Percentiles rank a stretch among this genome's conserved stretches.
phyloP scores from a whole-genome alignment of 2,888 invertebrate species.

The Pocota personata region DNA sequence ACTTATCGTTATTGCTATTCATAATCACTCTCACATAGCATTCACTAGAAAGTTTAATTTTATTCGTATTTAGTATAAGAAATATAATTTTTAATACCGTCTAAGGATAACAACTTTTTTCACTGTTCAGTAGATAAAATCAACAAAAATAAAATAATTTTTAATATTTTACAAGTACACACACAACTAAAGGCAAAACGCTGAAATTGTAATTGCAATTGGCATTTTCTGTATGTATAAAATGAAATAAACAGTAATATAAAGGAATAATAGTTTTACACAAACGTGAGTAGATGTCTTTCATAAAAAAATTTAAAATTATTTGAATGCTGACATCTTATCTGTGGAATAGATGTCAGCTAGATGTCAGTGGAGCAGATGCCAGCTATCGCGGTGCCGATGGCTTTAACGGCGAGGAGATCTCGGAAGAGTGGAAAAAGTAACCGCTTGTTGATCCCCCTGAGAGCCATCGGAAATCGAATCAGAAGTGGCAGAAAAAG shows the following conservation, averaged over 20 bases:
- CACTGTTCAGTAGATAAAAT: constrained; percentile 67
- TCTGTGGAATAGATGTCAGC: too few species aligned
- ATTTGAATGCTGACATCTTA: too few species aligned
- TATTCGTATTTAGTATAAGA: constrained; percentile 47
- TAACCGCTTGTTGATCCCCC: too few species aligned
- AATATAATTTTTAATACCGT: constrained; percentile 19
- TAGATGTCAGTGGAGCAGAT: too few species aligned
- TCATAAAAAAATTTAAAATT: too few species aligned
- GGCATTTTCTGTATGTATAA: constrained; percentile 50
- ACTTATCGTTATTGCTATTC: constrained; percentile 23
- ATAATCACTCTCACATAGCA: constrained; percentile 31
- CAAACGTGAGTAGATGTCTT: background rate
- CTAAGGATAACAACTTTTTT: constrained; percentile 67
- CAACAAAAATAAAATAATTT: constrained; percentile 32
- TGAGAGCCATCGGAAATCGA: too few species aligned
- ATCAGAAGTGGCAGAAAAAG: too few species aligned
- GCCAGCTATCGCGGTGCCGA: too few species aligned
- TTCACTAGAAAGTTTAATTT: constrained; percentile 11
- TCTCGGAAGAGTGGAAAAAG: too few species aligned
- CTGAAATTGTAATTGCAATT: constrained; percentile 16
- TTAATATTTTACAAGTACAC: constrained; percentile 54
- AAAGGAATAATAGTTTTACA: background rate
- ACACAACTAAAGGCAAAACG: constrained; percentile 20
- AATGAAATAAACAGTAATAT: constrained; percentile 44
- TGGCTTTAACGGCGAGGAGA: too few species aligned